phyloP scores from a whole-genome alignment of 2,113 vertebrate genomes.

The Polypterus senegalus region DNA sequence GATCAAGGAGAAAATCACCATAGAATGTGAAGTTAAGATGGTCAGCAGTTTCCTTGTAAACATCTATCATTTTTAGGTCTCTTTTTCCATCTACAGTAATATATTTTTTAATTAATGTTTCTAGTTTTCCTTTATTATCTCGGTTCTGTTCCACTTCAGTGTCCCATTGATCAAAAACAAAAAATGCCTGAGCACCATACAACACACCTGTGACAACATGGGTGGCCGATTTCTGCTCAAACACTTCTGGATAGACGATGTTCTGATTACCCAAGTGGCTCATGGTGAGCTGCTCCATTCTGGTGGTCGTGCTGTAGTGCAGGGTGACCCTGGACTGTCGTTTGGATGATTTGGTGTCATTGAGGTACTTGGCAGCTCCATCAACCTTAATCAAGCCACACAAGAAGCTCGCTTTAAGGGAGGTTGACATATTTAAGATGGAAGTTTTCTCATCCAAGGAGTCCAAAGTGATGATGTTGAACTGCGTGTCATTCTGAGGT shows the following conservation, averaged over 20 bases:
- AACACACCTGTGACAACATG: conserved; percentile 24
- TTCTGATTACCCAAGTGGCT: conserved; percentile 22
- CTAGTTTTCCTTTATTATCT: too few relatives aligned
- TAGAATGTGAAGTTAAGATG: too few relatives aligned
- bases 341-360: conserved; percentile 24
- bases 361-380: conserved; percentile 24
- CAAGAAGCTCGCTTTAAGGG: conserved; percentile 27
- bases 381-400: conserved; percentile 19
- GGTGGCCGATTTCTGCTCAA: conserved; percentile 23
- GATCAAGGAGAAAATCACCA: too few relatives aligned
- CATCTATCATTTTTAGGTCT: too few relatives aligned
- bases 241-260: conserved; percentile 17
- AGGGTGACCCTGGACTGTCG: conserved; percentile 25
- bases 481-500: conserved; percentile 18
- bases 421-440: conserved; percentile 18
- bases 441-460: conserved; percentile 20
- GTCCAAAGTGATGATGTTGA: conserved; percentile 25
- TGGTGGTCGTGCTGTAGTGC: conserved; percentile 17
- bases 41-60: too few relatives aligned
- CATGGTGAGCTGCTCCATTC: conserved; percentile 24
- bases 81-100: too few relatives aligned
- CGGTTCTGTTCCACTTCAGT: too few relatives aligned
- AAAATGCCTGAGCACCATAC: conserved; percentile 27
- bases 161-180: conserved; percentile 25
- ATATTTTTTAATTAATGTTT: too few relatives aligned